phyloP scores from a whole-genome alignment of 2,113 vertebrate species.

The Bos javanicus region DNA sequence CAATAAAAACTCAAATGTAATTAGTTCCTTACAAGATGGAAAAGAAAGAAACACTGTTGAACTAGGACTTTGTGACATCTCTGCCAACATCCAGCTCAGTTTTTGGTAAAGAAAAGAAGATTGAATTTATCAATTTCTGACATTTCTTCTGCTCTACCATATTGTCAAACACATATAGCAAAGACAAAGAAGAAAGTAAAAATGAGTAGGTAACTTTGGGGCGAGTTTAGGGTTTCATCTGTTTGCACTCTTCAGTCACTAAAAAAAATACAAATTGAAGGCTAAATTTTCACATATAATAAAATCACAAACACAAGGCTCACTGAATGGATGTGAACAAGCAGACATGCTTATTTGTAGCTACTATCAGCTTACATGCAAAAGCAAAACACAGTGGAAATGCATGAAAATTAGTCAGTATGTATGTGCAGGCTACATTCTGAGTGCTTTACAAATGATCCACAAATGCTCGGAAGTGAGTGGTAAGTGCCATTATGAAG shows the following conservation, averaged over 20 bases:
- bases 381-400: slow-evolving; percentile 63
- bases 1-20: background rate
- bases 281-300: slow-evolving; percentile 35
- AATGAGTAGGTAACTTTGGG: background rate
- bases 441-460: slow-evolving; percentile 54
- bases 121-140: background rate
- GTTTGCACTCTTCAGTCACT: background rate
- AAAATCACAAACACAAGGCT: slow-evolving; percentile 55
- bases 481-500: slow-evolving; percentile 44
- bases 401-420: slow-evolving; percentile 53
- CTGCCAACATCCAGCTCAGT: background rate
- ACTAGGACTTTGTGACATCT: background rate
- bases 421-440: background rate
- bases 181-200: slow-evolving; percentile 26
- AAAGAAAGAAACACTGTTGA: background rate
- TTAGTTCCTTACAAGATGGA: background rate
- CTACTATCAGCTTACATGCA: slow-evolving; percentile 64
- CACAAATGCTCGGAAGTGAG: slow-evolving; percentile 43
- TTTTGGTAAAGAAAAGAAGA: slow-evolving; percentile 29
- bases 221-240: background rate
- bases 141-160: background rate
- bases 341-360: slow-evolving; percentile 62
- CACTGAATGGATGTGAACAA: slow-evolving; percentile 30
- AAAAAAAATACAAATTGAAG: background rate
- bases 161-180: background rate